Evolutionary conservation across 2,113 vertebrate genomes (phyloP).

Genomic region (Lycocorax pyrrhopterus): DNA sequence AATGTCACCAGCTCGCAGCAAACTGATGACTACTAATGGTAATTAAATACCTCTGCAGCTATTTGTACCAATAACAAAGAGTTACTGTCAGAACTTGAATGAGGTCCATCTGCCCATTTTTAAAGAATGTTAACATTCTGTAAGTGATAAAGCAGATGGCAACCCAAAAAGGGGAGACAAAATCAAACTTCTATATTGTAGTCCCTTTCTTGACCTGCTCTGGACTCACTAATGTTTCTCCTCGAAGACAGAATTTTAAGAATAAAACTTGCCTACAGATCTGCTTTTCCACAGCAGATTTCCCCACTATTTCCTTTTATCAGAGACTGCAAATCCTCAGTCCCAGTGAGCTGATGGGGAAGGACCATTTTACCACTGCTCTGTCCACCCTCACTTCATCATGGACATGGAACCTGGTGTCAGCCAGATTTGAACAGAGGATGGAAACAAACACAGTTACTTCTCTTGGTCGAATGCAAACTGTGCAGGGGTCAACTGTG

Average conservation of each 20-base stretch:
- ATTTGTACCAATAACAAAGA: conserved; percentile 84
- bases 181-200: conserved; percentile 49
- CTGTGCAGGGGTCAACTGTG: neutral
- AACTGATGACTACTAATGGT: conserved; percentile 82
- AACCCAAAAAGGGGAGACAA: conserved; percentile 60
- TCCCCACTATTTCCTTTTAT: neutral
- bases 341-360: neutral
- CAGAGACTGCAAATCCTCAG: neutral
- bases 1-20: conserved; percentile 80
- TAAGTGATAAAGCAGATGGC: conserved; percentile 74
- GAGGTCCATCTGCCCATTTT: conserved; percentile 77
- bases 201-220: conserved; percentile 26
- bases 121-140: conserved; percentile 77
- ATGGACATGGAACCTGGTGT: neutral
- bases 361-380: neutral
- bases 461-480: neutral
- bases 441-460: neutral
- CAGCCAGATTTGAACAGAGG: neutral
- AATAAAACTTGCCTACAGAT: neutral
- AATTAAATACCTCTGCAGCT: conserved; percentile 86
- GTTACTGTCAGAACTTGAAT: conserved; percentile 82
- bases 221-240: conserved; percentile 27
- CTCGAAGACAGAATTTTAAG: conserved; percentile 8
- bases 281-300: neutral
- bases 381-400: neutral